phyloP scores from a whole-genome alignment of 2,888 invertebrate species.

The Troilus luridus region DNA sequence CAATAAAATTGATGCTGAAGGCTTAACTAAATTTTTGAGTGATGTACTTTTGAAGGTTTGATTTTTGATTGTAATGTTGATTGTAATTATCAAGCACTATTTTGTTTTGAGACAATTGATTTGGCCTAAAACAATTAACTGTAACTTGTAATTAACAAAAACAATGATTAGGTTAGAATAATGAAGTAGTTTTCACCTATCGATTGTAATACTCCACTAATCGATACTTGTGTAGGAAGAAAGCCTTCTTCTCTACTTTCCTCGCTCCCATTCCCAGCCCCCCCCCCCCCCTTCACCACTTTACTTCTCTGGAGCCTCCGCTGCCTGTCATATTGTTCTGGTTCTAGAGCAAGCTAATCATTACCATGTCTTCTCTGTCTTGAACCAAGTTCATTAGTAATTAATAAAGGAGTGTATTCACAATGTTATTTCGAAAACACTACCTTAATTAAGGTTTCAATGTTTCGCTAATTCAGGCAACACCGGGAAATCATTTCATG shows the following conservation, averaged over 20 bases:
- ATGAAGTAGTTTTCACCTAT: background rate
- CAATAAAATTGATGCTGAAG: too few relatives aligned
- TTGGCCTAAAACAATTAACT: background rate
- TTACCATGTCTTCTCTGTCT: too few relatives aligned
- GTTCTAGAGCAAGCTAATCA: background rate
- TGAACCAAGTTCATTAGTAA: too few relatives aligned
- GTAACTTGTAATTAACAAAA: background rate
- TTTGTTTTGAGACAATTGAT: background rate
- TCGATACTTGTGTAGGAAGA: constrained; percentile 11
- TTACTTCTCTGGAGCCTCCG: constrained; percentile 11
- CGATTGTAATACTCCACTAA: background rate
- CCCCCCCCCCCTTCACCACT: background rate
- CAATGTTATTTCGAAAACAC: too few relatives aligned
- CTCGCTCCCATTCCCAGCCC: constrained; percentile 46
- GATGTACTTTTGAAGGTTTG: too few relatives aligned
- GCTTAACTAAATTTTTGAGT: too few relatives aligned
- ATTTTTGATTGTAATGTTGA: too few relatives aligned
- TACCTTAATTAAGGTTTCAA: too few relatives aligned
- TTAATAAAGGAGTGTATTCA: too few relatives aligned
- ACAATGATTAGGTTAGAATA: background rate
- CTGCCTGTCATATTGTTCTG: background rate
- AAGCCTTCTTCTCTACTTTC: constrained; percentile 18
- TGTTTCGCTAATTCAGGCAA: too few relatives aligned
- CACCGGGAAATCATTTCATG: too few relatives aligned
- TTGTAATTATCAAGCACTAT: background rate